Percentiles rank a stretch among this genome's conserved stretches.
Conservation (phyloP, 2,113 vertebrate genomes). For the Gobius niger region DNA sequence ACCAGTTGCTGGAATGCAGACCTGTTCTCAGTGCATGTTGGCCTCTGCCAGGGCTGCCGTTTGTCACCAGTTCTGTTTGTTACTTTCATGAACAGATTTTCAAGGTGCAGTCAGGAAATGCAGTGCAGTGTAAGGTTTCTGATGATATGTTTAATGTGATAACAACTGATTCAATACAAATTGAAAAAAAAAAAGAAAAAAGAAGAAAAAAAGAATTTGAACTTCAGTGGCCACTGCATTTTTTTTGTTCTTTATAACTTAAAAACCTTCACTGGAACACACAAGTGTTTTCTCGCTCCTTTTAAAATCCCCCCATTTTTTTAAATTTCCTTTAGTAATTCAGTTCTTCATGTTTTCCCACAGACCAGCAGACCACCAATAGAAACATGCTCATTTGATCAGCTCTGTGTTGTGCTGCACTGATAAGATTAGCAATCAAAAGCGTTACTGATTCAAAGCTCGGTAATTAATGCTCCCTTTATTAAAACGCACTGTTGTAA, state of each 20-base stretch:
- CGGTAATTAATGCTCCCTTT: conserved; percentile 61
- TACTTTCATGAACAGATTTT: neutral
- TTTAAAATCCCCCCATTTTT: conserved; percentile 25
- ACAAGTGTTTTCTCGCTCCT: neutral
- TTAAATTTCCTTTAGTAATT: conserved; percentile 27
- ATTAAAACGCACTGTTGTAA: conserved; percentile 55
- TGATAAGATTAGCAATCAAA: conserved; percentile 75
- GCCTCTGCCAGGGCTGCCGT: no score
- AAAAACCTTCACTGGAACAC: conserved; percentile 27
- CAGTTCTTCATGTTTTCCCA: conserved; percentile 22
- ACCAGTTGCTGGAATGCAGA: no score
- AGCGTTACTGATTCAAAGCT: conserved; percentile 63
- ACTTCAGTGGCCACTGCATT: neutral
- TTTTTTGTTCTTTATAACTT: conserved; percentile 7
- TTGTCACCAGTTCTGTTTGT: no score
- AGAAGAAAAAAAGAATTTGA: neutral
- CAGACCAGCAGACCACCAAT: conserved; percentile 49
- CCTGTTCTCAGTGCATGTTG: no score
- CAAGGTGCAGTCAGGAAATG: neutral
- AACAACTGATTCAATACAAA: no score
- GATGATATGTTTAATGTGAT: no score
- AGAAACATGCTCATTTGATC: conserved; percentile 70
- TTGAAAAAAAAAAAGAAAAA: no score
- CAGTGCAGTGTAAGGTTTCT: no score
- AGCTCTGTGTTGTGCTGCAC: conserved; percentile 59